Conservation (phyloP, 1,140 invertebrate species). For the Lasioglossum albipes region DNA sequence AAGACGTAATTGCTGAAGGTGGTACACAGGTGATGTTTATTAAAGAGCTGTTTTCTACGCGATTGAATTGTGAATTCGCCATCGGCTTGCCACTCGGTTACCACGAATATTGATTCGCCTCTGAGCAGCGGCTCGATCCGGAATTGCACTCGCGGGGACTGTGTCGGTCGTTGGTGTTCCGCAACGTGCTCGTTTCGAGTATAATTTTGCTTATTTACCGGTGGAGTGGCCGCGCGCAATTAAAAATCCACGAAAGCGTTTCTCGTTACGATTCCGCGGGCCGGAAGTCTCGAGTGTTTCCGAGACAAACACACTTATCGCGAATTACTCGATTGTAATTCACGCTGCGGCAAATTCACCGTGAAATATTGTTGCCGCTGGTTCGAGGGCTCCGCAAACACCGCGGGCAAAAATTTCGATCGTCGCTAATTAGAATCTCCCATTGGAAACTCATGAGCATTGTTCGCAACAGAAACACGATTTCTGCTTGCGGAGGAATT, state of each 20-base stretch:
- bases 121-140: background rate
- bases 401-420: too few species aligned
- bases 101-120: background rate
- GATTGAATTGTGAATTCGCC: background rate
- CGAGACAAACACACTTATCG: background rate
- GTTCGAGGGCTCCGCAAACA: too few species aligned
- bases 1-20: too few species aligned
- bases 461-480: too few species aligned
- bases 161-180: background rate
- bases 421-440: too few species aligned
- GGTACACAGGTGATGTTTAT: too few species aligned
- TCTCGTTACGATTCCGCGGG: background rate
- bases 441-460: too few species aligned
- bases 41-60: background rate
- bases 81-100: background rate
- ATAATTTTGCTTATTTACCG: conserved; percentile 4
- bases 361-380: background rate
- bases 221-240: background rate
- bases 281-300: background rate
- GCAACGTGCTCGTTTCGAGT: conserved; percentile 1
- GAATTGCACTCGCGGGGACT: background rate
- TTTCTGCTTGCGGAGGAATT: too few species aligned
- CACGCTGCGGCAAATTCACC: background rate
- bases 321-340: background rate
- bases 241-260: conserved; percentile 2